Evolutionary conservation across 2,888 invertebrate genomes (phyloP).

Genomic region (Oxycera nigricornis): DNA sequence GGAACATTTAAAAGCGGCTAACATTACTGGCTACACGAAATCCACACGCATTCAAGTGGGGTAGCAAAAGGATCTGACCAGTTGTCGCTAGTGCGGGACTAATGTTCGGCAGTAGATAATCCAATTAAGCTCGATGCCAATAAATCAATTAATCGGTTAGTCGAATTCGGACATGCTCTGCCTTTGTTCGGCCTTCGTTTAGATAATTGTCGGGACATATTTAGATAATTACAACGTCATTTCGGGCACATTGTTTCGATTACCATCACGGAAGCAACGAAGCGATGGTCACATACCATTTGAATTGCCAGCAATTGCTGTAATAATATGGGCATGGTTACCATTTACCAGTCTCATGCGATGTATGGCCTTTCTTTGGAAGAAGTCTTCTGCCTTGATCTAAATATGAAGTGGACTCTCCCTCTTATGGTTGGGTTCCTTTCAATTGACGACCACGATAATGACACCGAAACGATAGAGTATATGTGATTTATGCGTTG

Average conservation of each 20-base stretch:
- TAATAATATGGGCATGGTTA: not conserved
- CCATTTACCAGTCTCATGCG: not conserved
- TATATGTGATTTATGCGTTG: slow-evolving; percentile 5
- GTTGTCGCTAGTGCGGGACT: not conserved
- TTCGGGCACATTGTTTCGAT: slow-evolving; percentile 6
- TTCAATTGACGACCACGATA: not conserved
- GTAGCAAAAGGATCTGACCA: no score
- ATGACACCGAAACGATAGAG: not conserved
- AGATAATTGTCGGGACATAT: slow-evolving; percentile 38
- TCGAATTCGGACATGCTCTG: slow-evolving; percentile 26
- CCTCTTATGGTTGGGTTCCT: not conserved
- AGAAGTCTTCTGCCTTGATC: not conserved
- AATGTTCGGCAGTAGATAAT: not conserved
- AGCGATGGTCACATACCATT: not conserved
- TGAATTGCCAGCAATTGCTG: slow-evolving; percentile 4
- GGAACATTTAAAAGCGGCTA: slow-evolving; percentile 1
- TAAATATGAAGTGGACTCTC: not conserved
- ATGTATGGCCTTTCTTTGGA: not conserved
- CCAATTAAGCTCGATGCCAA: slow-evolving; percentile 39
- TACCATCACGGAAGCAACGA: not conserved
- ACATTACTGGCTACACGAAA: no score
- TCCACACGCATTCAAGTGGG: no score
- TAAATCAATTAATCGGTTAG: slow-evolving; percentile 40
- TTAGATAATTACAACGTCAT: slow-evolving; percentile 32
- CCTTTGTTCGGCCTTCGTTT: slow-evolving; percentile 35